Evolutionary conservation across 23 tunicate species (phyloP), one percentile per base, ranked within the genome.

Genomic region (Styela clava): DNA sequence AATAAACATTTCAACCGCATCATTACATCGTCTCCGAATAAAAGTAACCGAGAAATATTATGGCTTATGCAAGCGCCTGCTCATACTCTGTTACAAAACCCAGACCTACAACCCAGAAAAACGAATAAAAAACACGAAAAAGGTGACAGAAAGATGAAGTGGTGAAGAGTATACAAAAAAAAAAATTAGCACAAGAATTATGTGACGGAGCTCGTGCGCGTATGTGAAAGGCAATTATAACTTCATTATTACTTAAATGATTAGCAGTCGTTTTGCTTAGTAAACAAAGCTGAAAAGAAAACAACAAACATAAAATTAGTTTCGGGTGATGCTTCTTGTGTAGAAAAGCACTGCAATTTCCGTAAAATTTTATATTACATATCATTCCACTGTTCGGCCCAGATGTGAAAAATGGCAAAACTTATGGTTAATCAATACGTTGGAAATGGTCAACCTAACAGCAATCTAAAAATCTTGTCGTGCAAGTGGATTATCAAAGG

Each of bases 401-500:
- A n/a, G n/a, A n/a, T n/a, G n/a, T n/a, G n/a, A n/a, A n/a, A n/a
- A n/a, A n/a, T n/a, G n/a, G n/a, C n/a, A n/a, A n/a, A n/a, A n/a
- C n/a, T 36, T 24, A 81, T 27, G 89, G 85, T 32, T 1, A 67
- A 67, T 24, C 71, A 67, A 29, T 67, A 67, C 31, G 19, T 67
- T 27, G 71, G 31, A 16, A 18, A 67, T 24, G 71, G 71, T 16
- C 77, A 62, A 20, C 9, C 67, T 9, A 34, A 84, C 29, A 9
- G 62, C 56, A 31, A 31, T 24, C 84, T 24, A 67, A 65, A 65
- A 79, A 74, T 63, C 3, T 44, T 83, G 22, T 23, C 78, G 36
- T 88, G 92, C 87, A 83, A 88, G 33, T 88, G 92, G 92, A 83
- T 37, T 3, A 32, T 64, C 19, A 44, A 63, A 16, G 69, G 69